phyloP scores from a whole-genome alignment of 2,113 vertebrate genomes.

The Electrona antarctica region DNA sequence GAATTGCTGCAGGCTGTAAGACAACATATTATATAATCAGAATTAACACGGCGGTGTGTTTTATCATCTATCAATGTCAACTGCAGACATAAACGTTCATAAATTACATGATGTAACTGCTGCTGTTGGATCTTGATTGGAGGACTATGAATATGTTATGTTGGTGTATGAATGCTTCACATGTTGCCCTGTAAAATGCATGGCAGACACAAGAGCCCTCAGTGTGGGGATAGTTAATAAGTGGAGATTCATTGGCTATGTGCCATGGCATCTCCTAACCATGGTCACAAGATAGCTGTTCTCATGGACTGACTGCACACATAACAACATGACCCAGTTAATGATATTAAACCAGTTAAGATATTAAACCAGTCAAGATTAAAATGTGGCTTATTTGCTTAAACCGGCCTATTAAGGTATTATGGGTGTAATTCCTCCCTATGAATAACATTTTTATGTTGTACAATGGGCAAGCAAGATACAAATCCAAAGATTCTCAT shows the following conservation, averaged over 20 bases:
- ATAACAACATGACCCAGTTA: constrained; percentile 43
- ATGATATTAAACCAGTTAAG: constrained; percentile 38
- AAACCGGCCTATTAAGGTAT: constrained; percentile 10
- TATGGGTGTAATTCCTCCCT: constrained; percentile 1
- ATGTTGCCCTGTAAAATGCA: constrained; percentile 1
- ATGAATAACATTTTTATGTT: constrained; percentile 4
- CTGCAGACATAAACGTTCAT: neutral
- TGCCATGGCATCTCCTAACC: constrained; percentile 35
- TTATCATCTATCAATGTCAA: constrained; percentile 9
- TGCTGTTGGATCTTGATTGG: too few relatives aligned
- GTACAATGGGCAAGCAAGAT: neutral
- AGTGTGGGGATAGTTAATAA: constrained; percentile 27
- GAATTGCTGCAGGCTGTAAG: constrained; percentile 15
- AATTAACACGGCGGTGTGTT: too few relatives aligned
- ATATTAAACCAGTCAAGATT: constrained; percentile 26
- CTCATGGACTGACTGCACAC: constrained; percentile 40
- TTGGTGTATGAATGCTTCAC: neutral
- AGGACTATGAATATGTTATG: constrained; percentile 3
- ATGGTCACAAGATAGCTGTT: constrained; percentile 38
- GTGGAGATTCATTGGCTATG: constrained; percentile 37
- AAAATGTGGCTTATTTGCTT: constrained; percentile 1
- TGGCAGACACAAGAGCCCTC: constrained; percentile 12
- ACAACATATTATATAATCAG: neutral
- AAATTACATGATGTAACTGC: too few relatives aligned
- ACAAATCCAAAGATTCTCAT: neutral